Percentiles rank a stretch among this genome's conserved stretches.
Conservation (phyloP, 1,140 invertebrate genomes). For the Papilio polytes region DNA sequence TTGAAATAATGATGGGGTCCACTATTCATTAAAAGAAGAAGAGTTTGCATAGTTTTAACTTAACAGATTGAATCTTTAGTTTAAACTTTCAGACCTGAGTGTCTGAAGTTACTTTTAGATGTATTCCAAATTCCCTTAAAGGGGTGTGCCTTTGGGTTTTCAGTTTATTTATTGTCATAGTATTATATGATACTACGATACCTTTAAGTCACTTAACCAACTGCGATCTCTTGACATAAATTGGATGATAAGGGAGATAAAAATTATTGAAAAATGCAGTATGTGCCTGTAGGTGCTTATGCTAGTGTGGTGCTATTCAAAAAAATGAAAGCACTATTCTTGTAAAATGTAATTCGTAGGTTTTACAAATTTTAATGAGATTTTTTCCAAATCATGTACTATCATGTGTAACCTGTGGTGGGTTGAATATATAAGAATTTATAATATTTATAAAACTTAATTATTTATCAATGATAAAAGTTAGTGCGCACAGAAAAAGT, state of each 20-base stretch:
- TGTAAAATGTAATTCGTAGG: no score
- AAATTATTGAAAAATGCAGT: background rate
- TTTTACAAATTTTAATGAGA: background rate
- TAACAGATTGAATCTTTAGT: no score
- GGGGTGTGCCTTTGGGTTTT: background rate
- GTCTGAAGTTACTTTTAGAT: background rate
- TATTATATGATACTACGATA: background rate
- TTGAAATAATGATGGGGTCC: no score
- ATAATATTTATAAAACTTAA: background rate
- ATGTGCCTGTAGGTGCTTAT: constrained; percentile 1
- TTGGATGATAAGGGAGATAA: background rate
- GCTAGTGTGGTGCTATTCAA: constrained; percentile 5
- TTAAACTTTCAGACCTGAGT: no score
- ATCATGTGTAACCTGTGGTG: background rate
- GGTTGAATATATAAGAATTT: background rate
- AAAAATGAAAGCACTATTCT: background rate
- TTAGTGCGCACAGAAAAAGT: background rate
- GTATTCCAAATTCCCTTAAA: background rate
- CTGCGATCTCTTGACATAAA: no score
- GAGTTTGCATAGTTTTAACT: no score
- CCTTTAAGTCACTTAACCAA: no score
- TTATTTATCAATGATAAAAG: background rate
- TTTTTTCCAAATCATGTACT: background rate
- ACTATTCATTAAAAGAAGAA: no score
- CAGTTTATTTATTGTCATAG: no score